Evolutionary conservation across 2,888 invertebrate species (phyloP).

Genomic region (Cosmopolites sordidus): DNA sequence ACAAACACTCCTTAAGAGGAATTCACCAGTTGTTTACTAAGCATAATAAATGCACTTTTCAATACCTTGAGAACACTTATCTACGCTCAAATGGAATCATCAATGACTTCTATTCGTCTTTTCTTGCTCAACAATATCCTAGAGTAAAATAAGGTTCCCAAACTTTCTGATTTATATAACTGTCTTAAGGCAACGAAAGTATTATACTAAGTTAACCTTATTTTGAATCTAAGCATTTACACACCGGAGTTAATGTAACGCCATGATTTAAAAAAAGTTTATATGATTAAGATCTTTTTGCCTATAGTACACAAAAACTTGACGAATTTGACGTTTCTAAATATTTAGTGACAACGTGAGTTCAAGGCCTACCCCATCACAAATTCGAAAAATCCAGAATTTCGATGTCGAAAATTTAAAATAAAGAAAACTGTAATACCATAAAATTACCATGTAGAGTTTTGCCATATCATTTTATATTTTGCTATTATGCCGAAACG

Average conservation of each 20-base stretch:
- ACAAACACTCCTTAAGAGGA: constrained; percentile 13
- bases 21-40: background rate
- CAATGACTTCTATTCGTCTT: background rate
- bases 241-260: background rate
- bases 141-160: background rate
- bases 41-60: background rate
- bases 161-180: constrained; percentile 18
- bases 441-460: too few relatives aligned
- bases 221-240: background rate
- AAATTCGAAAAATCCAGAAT: background rate
- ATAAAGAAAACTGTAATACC: too few relatives aligned
- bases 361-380: background rate
- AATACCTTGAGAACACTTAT: constrained; percentile 1
- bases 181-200: background rate
- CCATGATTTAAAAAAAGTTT: background rate
- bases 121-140: background rate
- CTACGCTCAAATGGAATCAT: background rate
- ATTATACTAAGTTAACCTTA: background rate
- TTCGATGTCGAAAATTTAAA: background rate
- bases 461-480: too few relatives aligned
- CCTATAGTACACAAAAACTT: background rate
- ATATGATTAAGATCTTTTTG: background rate
- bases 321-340: constrained; percentile 1
- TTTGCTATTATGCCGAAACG: too few relatives aligned
- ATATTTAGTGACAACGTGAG: background rate